Evolutionary conservation across 2,888 invertebrate species (phyloP), one percentile per base, ranked within the genome.

Genomic region (Aphidoletes aphidimyza): DNA sequence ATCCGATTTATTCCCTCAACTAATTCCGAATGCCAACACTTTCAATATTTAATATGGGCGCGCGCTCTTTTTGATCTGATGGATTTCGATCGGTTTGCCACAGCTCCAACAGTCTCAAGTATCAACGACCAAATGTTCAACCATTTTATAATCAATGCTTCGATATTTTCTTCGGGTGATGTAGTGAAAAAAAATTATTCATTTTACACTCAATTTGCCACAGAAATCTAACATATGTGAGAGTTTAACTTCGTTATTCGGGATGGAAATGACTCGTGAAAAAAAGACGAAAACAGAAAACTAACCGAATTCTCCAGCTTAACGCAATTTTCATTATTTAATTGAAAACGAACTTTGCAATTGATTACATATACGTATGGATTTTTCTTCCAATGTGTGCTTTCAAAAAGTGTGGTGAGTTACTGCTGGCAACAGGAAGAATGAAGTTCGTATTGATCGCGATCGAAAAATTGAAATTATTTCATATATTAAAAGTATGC

Each of bases 21-120:
- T 69, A 69, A 69, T 69, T 69, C 69, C n/a, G 14, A 69, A 69
- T 69, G 69, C 69, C 69, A 69, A 69, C 69, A 69, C 69, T 69
- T 69, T 69, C 69, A 69, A 69, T 69, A 30, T 69, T 69, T 69
- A 30, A 69, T 11, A 30, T 9, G 2, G 2, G 17, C 69, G n/a
- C 3, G 30, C 34, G 14, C 14, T 42, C 14, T 14, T 9, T 42
- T 6, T 42, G 42, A 14, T 42, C 8, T 42, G 14, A 42, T 42
- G 42, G 42, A 42, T 9, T 42, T 69, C 11, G 30, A 69, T 30
- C 9, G 11, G 30, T 69, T 69, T 34, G 11, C 54, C n/a, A n/a
- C n/a, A n/a, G n/a, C n/a, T n/a, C n/a, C n/a, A n/a, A n/a, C 47
- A 47, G 8, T 34, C 26, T 26, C 2, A 17, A 30, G 14, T 30